Conservation (phyloP, 2,113 vertebrate species). For the Crocuta crocuta region DNA sequence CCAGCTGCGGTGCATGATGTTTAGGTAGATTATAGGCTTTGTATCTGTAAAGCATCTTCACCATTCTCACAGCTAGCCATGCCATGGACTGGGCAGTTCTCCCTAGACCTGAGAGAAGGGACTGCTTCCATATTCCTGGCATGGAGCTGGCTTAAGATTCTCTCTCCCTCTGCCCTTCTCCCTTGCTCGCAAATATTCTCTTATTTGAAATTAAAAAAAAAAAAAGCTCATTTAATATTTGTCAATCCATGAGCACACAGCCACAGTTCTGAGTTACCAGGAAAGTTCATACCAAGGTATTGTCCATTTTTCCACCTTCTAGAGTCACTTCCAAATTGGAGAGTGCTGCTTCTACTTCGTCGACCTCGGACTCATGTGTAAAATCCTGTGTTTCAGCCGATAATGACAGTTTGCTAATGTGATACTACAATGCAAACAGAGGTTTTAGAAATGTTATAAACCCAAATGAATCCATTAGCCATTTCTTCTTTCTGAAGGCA, state of each 20-base stretch:
- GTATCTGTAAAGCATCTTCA: neutral
- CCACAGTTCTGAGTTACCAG: neutral
- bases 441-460: neutral
- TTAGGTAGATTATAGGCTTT: neutral
- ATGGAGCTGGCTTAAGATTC: too few relatives aligned
- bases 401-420: conserved; percentile 93
- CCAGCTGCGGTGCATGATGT: neutral
- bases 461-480: neutral
- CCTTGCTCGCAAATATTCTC: neutral
- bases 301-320: conserved; percentile 92
- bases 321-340: conserved; percentile 96
- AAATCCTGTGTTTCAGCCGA: conserved; percentile 89
- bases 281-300: conserved; percentile 89
- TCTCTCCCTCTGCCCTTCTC: too few relatives aligned
- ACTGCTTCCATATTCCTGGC: neutral
- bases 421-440: conserved; percentile 90
- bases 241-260: neutral
- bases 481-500: neutral
- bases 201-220: neutral
- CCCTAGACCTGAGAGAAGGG: neutral
- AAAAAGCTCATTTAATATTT: neutral
- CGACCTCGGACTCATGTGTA: conserved; percentile 91
- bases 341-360: conserved; percentile 97
- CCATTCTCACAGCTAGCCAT: neutral
- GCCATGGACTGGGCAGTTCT: neutral